phyloP scores from a whole-genome alignment of 2,888 invertebrate genomes.

The Ophion ventricosus region DNA sequence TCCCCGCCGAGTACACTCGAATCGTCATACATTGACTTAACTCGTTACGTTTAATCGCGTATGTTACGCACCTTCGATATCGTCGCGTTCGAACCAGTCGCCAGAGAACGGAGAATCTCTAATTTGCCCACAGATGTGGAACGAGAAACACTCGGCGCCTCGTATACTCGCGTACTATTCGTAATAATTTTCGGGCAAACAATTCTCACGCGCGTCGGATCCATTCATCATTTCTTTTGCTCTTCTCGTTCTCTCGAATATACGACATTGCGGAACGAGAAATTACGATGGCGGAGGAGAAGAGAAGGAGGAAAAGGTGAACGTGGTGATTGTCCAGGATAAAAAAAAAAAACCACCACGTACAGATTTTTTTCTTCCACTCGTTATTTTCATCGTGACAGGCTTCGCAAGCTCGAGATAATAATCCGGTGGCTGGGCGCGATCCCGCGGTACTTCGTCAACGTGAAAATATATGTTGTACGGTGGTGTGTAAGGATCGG shows the following conservation, averaged over 20 bases:
- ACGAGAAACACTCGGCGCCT: background rate
- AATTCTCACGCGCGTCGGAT: background rate
- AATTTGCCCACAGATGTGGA: background rate
- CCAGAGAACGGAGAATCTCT: background rate
- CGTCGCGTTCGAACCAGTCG: no score
- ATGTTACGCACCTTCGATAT: background rate
- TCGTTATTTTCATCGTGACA: constrained; percentile 18
- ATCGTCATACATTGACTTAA: no score
- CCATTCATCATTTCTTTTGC: constrained; percentile 6
- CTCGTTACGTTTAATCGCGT: background rate
- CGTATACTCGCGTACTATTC: background rate
- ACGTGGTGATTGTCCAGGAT: no score
- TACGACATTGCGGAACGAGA: background rate
- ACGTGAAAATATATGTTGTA: constrained; percentile 27
- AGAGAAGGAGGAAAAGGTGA: no score
- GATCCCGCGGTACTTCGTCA: constrained; percentile 25
- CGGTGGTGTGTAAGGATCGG: background rate
- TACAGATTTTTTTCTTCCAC: constrained; percentile 4
- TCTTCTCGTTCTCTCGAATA: background rate
- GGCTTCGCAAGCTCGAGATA: constrained; percentile 31
- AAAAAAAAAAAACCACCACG: no score
- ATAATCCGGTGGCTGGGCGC: constrained; percentile 32
- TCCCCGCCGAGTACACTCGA: no score
- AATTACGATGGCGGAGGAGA: background rate
- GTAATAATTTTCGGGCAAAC: constrained; percentile 13